Evolutionary conservation across 1,140 invertebrate genomes (phyloP).

Genomic region (Drosophila arawakana): DNA sequence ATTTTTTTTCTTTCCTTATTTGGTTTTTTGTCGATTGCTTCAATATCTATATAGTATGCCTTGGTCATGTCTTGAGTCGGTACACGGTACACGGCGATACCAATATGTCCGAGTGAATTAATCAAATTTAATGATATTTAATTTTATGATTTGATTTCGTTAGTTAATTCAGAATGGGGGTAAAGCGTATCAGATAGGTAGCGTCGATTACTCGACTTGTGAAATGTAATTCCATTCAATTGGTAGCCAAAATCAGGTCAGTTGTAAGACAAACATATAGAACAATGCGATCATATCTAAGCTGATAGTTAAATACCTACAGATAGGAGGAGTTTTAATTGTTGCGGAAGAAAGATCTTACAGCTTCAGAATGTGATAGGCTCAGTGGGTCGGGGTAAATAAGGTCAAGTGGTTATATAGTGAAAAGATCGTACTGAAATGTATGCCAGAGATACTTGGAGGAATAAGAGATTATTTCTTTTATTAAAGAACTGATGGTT

Average conservation of each 20-base stretch:
- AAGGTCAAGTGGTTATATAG: slow-evolving; percentile 6
- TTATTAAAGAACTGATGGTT: too few species aligned
- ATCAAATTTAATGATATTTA: slow-evolving; percentile 82
- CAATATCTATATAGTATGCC: background rate
- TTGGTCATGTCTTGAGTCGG: background rate
- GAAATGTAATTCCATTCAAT: slow-evolving; percentile 36
- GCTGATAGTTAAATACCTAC: background rate
- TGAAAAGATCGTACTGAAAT: too few species aligned
- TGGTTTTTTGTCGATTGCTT: slow-evolving; percentile 2
- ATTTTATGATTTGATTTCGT: slow-evolving; percentile 58
- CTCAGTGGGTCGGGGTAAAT: slow-evolving; percentile 1
- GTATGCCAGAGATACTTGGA: too few species aligned
- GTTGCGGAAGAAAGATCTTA: slow-evolving; percentile 9
- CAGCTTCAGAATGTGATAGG: background rate
- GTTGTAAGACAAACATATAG: slow-evolving; percentile 35
- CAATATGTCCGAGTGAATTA: slow-evolving; percentile 71
- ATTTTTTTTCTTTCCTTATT: too few species aligned
- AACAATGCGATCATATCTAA: slow-evolving; percentile 21
- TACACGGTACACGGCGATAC: slow-evolving; percentile 60
- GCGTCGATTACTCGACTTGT: slow-evolving; percentile 41
- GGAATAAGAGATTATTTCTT: too few species aligned
- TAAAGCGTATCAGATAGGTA: background rate
- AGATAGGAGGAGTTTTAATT: slow-evolving; percentile 6
- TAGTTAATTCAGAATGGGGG: slow-evolving; percentile 22
- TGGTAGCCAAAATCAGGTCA: slow-evolving; percentile 23